These are phyloP conservation scores for Drosophila bocqueti DNA, from an alignment of 1,140 invertebrate species.

Conservation along the genomic window DNA sequence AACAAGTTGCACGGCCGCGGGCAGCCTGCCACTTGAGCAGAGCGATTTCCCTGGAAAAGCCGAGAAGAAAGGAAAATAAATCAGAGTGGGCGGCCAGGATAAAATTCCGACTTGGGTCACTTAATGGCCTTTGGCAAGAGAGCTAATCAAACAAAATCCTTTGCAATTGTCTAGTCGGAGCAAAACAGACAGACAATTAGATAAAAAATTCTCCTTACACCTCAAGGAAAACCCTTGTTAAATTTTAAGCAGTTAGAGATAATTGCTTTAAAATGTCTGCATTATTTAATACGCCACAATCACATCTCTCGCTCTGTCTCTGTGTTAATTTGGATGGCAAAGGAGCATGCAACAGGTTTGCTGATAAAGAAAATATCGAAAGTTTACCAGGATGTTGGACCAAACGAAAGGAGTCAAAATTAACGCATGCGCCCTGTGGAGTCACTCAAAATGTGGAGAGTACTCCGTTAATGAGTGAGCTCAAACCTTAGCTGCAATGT, in stretches of 20 bases:
- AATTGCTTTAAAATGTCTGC: conserved; percentile 2
- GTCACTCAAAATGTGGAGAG: conserved; percentile 31
- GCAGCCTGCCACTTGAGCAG: conserved; percentile 37
- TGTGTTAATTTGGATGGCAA: not conserved
- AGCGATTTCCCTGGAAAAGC: conserved; percentile 30
- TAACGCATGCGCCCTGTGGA: conserved; percentile 44
- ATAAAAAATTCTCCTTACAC: conserved; percentile 4
- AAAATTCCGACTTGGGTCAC: conserved; percentile 25
- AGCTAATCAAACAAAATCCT: conserved; percentile 51
- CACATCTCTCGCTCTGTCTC: not conserved
- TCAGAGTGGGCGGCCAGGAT: conserved; percentile 16
- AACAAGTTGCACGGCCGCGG: conserved; percentile 35
- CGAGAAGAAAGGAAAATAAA: conserved; percentile 22
- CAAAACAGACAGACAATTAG: conserved; percentile 13
- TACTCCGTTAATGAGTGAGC: conserved; percentile 22
- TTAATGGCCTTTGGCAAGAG: conserved; percentile 44
- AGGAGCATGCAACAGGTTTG: conserved; percentile 58
- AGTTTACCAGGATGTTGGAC: not conserved
- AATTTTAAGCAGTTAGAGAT: not conserved
- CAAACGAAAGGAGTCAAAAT: conserved; percentile 15
- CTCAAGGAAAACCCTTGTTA: not conserved
- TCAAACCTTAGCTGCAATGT: conserved; percentile 5
- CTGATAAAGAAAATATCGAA: conserved; percentile 30
- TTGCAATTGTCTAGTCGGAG: conserved; percentile 9
- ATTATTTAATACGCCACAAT: not conserved